phyloP scores from a whole-genome alignment of 64 coral and sea anemone genomes.

The Montipora efflorescens region DNA sequence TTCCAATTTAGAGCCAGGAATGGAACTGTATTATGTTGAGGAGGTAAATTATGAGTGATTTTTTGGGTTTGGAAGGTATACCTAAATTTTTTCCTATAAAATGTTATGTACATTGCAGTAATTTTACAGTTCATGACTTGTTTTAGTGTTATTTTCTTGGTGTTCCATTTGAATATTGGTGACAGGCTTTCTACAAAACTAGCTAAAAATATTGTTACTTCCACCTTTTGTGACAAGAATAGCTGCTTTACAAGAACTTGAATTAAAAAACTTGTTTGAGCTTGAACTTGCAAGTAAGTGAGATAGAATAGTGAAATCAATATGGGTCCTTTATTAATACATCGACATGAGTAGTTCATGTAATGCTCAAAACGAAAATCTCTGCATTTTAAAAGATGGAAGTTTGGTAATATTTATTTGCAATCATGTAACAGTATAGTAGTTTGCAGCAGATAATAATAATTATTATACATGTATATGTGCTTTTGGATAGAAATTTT shows the following conservation, averaged over 20 bases:
- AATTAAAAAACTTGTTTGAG: background rate
- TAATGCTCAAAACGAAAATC: too few species aligned
- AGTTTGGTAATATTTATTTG: too few species aligned
- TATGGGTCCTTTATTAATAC: slow-evolving; percentile 16
- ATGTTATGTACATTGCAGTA: too few species aligned
- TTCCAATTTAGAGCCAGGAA: background rate
- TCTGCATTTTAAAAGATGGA: too few species aligned
- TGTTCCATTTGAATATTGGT: background rate
- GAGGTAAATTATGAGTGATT: too few species aligned
- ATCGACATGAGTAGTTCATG: too few species aligned
- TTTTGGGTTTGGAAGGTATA: too few species aligned
- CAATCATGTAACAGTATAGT: too few species aligned
- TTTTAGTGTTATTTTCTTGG: too few species aligned
- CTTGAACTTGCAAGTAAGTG: background rate
- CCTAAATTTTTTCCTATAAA: too few species aligned
- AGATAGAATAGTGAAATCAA: background rate
- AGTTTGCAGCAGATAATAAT: background rate
- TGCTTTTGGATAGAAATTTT: background rate
- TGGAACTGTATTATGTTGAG: too few species aligned
- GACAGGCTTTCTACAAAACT: background rate
- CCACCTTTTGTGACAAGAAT: background rate
- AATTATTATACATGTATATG: background rate
- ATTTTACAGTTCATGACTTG: too few species aligned
- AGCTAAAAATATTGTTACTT: background rate
- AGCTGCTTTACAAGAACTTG: background rate